Conservation (phyloP, 2,797 vertebrate genomes). For the Lutjanus campechanus region DNA sequence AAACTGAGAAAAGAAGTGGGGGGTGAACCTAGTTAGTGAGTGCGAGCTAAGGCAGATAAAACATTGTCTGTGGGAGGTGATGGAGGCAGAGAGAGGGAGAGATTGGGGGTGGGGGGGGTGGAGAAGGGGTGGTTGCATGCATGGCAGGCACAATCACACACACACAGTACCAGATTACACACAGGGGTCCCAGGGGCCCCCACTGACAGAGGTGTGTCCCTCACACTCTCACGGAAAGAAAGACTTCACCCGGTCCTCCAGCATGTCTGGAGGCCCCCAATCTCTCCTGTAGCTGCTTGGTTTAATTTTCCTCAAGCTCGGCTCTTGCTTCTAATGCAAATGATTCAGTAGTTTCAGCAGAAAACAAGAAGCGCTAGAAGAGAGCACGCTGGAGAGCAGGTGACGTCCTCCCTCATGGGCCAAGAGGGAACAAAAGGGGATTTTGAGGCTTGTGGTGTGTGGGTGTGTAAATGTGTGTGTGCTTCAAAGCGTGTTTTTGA, state of each 20-base stretch:
- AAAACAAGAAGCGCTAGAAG: conserved; percentile 28
- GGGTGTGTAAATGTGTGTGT: conserved; percentile 33
- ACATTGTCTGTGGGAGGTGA: conserved; percentile 66
- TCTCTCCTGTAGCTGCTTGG: conserved; percentile 35
- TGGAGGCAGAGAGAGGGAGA: conserved; percentile 56
- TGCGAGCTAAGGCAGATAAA: conserved; percentile 56
- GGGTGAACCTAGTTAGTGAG: conserved; percentile 8
- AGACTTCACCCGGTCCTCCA: conserved; percentile 52
- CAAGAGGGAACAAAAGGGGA: conserved; percentile 63
- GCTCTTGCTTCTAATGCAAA: conserved; percentile 49
- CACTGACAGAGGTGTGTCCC: conserved; percentile 69
- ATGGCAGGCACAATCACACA: conserved; percentile 52
- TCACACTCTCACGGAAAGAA: conserved; percentile 56
- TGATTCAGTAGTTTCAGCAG: conserved; percentile 32
- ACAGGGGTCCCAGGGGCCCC: conserved; percentile 67
- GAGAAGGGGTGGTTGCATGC: conserved; percentile 30
- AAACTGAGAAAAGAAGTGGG: conserved; percentile 15
- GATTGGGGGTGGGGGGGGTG: conserved; percentile 29
- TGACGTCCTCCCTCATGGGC: conserved; percentile 52
- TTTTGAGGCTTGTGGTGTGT: conserved; percentile 52
- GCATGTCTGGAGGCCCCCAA: conserved; percentile 35
- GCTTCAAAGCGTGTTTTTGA: conserved; percentile 59
- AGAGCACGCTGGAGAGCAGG: conserved; percentile 42
- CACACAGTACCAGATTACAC: conserved; percentile 67
- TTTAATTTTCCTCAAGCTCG: conserved; percentile 44